These are phyloP conservation scores for Nymphalis polychloros DNA, from an alignment of 2,888 invertebrate species.

Conservation along the genomic window DNA sequence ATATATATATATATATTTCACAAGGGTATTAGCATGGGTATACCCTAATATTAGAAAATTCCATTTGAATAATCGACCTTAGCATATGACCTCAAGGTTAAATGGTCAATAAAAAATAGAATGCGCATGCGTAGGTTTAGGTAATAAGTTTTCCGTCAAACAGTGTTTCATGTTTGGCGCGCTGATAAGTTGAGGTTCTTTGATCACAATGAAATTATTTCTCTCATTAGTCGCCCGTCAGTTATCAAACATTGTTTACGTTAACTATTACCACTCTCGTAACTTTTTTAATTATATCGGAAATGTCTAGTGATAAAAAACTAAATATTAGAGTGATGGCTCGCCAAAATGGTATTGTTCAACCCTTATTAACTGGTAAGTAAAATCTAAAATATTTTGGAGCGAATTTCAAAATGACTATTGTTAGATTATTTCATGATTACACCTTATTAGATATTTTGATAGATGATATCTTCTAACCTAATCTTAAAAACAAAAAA, in stretches of 20 bases:
- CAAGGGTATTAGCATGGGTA: too few relatives aligned
- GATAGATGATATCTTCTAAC: background rate
- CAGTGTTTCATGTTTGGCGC: conserved; percentile 73
- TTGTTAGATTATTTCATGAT: conserved; percentile 9
- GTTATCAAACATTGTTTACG: conserved; percentile 64
- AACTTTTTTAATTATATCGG: conserved; percentile 47
- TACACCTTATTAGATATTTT: conserved; percentile 8
- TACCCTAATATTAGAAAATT: background rate
- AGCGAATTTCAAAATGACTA: conserved; percentile 57
- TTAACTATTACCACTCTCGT: conserved; percentile 42
- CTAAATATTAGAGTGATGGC: conserved; percentile 68
- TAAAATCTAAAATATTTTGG: conserved; percentile 46
- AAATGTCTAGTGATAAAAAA: conserved; percentile 69
- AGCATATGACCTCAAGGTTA: conserved; percentile 60
- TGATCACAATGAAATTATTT: conserved; percentile 73
- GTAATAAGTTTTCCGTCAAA: conserved; percentile 55
- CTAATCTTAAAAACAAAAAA: background rate
- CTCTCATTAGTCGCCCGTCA: conserved; percentile 66
- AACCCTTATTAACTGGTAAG: conserved; percentile 94
- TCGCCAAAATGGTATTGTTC: conserved; percentile 91
- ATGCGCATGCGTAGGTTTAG: conserved; percentile 72
- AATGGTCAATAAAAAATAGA: conserved; percentile 58
- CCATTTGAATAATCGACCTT: conserved; percentile 54
- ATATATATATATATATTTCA: too few relatives aligned
- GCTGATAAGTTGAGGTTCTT: conserved; percentile 64